A percentile compares a stretch with the other conserved stretches of the same genome.
Evolutionary conservation across 2,797 vertebrate genomes (phyloP).

Genomic region (Fringilla coelebs): DNA sequence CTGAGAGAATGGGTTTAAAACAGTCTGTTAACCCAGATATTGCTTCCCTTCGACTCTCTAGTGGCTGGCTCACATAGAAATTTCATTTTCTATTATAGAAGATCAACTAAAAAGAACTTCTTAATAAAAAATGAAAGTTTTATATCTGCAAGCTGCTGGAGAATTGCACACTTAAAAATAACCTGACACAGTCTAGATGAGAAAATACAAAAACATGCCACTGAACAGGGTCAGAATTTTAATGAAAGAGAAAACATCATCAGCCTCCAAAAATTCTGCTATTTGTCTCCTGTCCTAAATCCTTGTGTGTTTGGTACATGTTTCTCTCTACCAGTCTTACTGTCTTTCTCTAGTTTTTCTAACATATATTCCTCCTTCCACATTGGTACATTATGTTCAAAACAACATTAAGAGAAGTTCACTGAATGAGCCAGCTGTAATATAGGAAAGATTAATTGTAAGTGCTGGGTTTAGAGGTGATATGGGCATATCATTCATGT

Average conservation of each 20-base stretch:
- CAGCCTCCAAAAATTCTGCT: background rate
- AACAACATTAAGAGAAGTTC: background rate
- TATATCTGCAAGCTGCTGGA: background rate
- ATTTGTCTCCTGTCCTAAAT: background rate
- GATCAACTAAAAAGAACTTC: conserved; percentile 37
- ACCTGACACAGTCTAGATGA: background rate
- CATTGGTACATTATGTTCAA: background rate
- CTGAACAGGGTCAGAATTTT: background rate
- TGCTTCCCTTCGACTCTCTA: conserved; percentile 3
- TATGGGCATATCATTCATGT: background rate
- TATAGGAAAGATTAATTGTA: background rate
- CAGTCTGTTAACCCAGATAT: conserved; percentile 34
- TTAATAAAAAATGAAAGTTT: conserved; percentile 50
- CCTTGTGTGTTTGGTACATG: background rate
- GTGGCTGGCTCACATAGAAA: conserved; percentile 35
- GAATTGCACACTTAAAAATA: conserved; percentile 48
- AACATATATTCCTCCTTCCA: background rate
- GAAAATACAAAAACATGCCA: background rate
- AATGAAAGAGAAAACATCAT: background rate
- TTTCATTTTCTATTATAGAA: conserved; percentile 55
- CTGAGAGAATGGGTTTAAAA: conserved; percentile 1
- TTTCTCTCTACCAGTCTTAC: background rate
- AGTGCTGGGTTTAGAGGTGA: background rate
- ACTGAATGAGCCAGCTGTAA: background rate
- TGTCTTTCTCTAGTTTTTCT: background rate